Base-by-base conservation (phyloP, 1,140 invertebrate species). In the Vanessa atalanta region DNA sequence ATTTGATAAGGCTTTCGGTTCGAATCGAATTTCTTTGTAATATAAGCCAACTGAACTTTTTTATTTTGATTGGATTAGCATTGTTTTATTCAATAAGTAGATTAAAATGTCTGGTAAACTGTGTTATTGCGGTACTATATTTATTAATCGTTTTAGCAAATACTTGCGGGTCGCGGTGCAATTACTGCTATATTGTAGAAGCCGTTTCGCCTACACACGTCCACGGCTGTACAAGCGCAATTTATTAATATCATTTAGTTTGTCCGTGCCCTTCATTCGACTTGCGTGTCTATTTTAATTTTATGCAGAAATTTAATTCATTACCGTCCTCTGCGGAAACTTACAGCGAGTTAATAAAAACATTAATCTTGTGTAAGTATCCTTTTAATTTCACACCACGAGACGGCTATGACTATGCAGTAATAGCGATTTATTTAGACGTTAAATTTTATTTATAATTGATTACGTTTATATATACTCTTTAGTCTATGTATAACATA, bases 251-350 rank as follows among this genome's bases (percentile, higher is more conserved):
- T 57, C 23, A 57, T 16, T 57, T 57, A 26, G 26, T 57, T 57
- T 57, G 16, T 55, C n/a, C 12, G 55, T 57, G 23, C 7, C 55
- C 55, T 57, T 57, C 23, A 26, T 23, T 13, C 11, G 16, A 53
- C 23, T 57, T 16, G 55, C 55, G 55, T 57, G 55, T 61, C 26
- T 61, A 37, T 61, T 37, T 61, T 31, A n/a, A 31, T 31, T 61
- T 61, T 61, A 57, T 61, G 23, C 57, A 61, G 23, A 61, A 61
- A 61, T 61, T 61, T 61, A 61, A 61, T 61, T 61, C 13, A 61
- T 61, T 61, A 61, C 1, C 12, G 4, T 61, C 12, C 14, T 61
- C 37, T 37, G 6, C 8, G 26, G 48, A 51, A 14, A 51, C 48
- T n/a, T 15, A 51, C 48, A 43, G 37, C 37, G 37, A 43, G 37